phyloP scores from a whole-genome alignment of 2,113 vertebrate genomes.

The Campylorhamphus procurvoides region DNA sequence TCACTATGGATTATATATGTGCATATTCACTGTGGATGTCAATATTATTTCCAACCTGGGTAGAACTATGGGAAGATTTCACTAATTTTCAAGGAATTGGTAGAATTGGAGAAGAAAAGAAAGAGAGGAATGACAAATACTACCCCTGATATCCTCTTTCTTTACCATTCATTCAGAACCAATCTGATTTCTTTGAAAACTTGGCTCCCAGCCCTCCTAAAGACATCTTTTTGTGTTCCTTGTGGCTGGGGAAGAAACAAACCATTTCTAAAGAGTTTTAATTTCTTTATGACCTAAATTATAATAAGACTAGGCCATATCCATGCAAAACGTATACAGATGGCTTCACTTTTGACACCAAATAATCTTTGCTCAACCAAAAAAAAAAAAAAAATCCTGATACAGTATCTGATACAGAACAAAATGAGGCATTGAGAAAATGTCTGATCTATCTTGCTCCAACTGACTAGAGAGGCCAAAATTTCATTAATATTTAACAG shows the following conservation, averaged over 20 bases:
- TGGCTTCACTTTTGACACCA: neutral
- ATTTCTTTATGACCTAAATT: neutral
- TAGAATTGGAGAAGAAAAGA: neutral
- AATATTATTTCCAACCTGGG: neutral
- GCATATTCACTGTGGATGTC: neutral
- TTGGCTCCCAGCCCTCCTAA: neutral
- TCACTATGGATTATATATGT: neutral
- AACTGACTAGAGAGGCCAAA: neutral
- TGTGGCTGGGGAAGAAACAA: neutral
- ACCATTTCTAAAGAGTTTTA: neutral
- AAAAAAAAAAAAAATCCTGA: neutral
- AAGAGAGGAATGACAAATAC: neutral
- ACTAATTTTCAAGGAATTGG: neutral
- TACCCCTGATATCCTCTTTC: fast-evolving
- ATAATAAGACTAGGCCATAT: neutral
- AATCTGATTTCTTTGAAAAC: neutral
- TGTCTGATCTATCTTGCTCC: neutral
- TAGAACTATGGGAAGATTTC: neutral
- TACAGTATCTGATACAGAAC: neutral
- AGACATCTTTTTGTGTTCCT: neutral
- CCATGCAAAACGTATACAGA: neutral
- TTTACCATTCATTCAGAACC: neutral
- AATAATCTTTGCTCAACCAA: neutral
- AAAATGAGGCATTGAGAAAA: neutral
- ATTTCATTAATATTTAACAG: neutral